These are phyloP conservation scores for Helicoverpa armigera DNA, from an alignment of 1,140 invertebrate species.

Conservation along the genomic window DNA sequence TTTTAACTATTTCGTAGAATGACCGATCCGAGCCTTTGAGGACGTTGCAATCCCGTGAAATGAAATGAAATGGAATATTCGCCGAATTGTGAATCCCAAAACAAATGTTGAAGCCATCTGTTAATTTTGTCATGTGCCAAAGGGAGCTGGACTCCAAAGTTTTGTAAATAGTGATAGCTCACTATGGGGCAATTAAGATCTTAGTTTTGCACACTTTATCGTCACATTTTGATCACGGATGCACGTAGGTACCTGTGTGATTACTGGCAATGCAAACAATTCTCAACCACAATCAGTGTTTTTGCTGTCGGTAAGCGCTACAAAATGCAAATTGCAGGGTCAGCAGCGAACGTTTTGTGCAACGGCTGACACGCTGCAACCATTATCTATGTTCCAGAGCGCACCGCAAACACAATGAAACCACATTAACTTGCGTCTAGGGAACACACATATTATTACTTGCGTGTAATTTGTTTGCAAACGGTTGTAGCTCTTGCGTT, in stretches of 20 bases:
- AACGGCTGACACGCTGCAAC: slow-evolving; percentile 43
- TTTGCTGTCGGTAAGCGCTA: slow-evolving; percentile 30
- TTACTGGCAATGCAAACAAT: slow-evolving; percentile 37
- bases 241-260: not conserved
- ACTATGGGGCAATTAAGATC: not conserved
- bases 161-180: not conserved
- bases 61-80: not conserved
- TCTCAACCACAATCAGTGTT: slow-evolving; percentile 41
- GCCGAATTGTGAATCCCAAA: no score
- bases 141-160: not conserved
- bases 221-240: slow-evolving; percentile 12
- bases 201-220: not conserved
- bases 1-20: slow-evolving; percentile 27
- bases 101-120: no score
- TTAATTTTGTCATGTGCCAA: no score
- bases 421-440: slow-evolving; percentile 45
- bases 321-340: slow-evolving; percentile 45
- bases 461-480: slow-evolving; percentile 37
- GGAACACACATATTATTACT: slow-evolving; percentile 41
- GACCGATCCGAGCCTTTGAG: not conserved
- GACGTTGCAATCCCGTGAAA: not conserved
- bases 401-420: slow-evolving; percentile 43
- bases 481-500: slow-evolving; percentile 16
- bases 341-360: slow-evolving; percentile 39
- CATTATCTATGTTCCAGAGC: slow-evolving; percentile 42